A percentile compares a stretch with the other conserved stretches of the same genome.
These are phyloP conservation scores for Austrolebias charrua DNA, from an alignment of 2,797 vertebrate species.

Conservation along the genomic window DNA sequence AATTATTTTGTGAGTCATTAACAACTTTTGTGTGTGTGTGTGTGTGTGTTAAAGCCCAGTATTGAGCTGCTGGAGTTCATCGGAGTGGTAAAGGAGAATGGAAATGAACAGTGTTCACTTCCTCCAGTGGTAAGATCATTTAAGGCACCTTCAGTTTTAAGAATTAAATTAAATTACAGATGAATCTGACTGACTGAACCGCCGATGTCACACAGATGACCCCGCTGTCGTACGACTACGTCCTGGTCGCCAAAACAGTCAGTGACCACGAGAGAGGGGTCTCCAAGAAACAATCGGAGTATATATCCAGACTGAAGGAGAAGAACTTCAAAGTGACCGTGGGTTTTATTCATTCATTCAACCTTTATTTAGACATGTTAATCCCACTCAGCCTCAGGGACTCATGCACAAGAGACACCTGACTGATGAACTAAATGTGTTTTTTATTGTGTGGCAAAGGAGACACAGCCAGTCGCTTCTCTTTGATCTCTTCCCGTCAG, in stretches of 20 bases:
- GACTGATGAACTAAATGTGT: no score
- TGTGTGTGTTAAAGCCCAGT: slow-evolving; percentile 64
- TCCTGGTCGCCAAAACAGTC: slow-evolving; percentile 81
- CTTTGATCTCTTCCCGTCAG: slow-evolving; percentile 43
- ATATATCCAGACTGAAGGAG: slow-evolving; percentile 76
- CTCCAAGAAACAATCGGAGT: slow-evolving; percentile 74
- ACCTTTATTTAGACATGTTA: no score
- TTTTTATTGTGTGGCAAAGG: neutral
- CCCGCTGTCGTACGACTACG: slow-evolving; percentile 81
- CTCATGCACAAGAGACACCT: no score
- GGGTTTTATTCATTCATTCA: slow-evolving; percentile 35
- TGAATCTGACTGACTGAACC: neutral
- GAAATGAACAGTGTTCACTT: slow-evolving; percentile 51
- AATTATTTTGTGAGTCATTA: neutral
- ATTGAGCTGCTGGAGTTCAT: slow-evolving; percentile 77
- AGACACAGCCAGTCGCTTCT: neutral
- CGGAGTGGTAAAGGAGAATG: slow-evolving; percentile 78
- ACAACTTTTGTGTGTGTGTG: slow-evolving; percentile 9
- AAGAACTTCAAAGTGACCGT: slow-evolving; percentile 86
- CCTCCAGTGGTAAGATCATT: slow-evolving; percentile 71
- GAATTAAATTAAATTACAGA: neutral
- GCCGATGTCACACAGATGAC: slow-evolving; percentile 58
- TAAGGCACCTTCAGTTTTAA: neutral
- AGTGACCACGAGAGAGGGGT: slow-evolving; percentile 43
- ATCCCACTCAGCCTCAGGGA: no score